Percentiles rank a stretch among this genome's conserved stretches.
These are phyloP conservation scores for Siderastrea radians DNA, from an alignment of 92 coral and sea anemone species.

Conservation along the genomic window DNA sequence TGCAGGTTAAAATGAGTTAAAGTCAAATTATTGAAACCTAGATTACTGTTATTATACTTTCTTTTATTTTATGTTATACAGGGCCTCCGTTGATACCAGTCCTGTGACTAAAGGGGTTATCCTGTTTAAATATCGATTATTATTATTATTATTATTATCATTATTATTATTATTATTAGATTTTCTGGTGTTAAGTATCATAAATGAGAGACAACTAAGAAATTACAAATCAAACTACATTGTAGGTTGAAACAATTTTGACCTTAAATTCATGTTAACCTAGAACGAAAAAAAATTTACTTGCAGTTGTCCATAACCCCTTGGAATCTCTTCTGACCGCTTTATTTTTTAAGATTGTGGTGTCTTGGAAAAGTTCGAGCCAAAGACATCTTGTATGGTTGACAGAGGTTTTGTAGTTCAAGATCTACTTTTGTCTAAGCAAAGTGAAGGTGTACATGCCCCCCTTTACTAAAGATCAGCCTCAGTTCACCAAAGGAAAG, in stretches of 20 bases:
- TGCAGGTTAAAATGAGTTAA: no score
- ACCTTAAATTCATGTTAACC: background rate
- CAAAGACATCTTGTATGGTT: constrained; percentile 40
- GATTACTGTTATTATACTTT: no score
- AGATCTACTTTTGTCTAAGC: constrained; percentile 44
- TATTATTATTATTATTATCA: no score
- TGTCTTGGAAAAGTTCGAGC: constrained; percentile 42
- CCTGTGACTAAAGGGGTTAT: no score
- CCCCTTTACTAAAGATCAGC: constrained; percentile 38
- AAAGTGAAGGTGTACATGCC: constrained; percentile 53
- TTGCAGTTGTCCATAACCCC: constrained; percentile 30
- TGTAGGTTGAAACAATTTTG: background rate
- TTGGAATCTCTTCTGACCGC: constrained; percentile 50
- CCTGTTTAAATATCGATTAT: no score
- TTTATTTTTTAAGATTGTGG: constrained; percentile 45
- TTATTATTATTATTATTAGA: no score
- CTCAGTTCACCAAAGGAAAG: constrained; percentile 43
- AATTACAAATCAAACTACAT: no score
- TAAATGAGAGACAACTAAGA: no score
- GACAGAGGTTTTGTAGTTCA: constrained; percentile 64
- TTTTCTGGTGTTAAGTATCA: no score
- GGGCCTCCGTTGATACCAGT: no score
- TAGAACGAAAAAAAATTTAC: background rate
- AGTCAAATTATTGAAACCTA: no score
- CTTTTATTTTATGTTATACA: no score